phyloP scores from a whole-genome alignment of 2,113 vertebrate genomes.

The Ploceus nigricollis region DNA sequence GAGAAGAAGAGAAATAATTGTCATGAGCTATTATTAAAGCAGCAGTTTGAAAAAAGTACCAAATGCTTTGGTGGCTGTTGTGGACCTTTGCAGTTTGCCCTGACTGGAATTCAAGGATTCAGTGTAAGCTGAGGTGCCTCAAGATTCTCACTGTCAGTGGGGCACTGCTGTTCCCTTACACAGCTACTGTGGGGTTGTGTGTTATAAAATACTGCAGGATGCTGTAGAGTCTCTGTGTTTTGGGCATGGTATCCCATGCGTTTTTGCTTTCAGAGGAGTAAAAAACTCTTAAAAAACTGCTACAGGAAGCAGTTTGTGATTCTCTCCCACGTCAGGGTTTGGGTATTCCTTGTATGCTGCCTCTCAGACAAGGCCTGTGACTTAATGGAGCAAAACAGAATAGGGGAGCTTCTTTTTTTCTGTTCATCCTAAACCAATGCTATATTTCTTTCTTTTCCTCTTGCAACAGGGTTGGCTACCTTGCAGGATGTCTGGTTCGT shows the following conservation, averaged over 20 bases:
- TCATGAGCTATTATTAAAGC: neutral
- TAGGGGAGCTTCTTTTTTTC: neutral
- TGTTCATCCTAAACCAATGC: neutral
- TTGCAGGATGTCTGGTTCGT: slow-evolving; percentile 84
- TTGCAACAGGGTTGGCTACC: slow-evolving; percentile 80
- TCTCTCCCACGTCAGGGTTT: neutral
- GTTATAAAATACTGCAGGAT: neutral
- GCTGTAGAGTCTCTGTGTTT: neutral
- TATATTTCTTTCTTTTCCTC: neutral
- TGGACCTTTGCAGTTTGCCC: neutral
- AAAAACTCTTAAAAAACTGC: neutral
- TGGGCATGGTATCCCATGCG: neutral
- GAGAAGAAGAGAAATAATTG: neutral
- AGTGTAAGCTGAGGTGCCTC: neutral
- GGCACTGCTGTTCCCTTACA: neutral
- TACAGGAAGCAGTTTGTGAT: neutral
- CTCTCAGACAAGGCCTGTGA: neutral
- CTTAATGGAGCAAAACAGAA: neutral
- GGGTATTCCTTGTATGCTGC: neutral
- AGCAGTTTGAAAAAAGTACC: neutral
- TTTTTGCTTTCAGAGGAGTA: neutral
- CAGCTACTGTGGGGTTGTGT: neutral
- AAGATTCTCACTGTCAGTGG: neutral
- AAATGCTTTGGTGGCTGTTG: neutral
- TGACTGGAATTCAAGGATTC: neutral